These are phyloP conservation scores for Gephyroberyx darwinii DNA, from an alignment of 2,797 vertebrate species.

Conservation along the genomic window DNA sequence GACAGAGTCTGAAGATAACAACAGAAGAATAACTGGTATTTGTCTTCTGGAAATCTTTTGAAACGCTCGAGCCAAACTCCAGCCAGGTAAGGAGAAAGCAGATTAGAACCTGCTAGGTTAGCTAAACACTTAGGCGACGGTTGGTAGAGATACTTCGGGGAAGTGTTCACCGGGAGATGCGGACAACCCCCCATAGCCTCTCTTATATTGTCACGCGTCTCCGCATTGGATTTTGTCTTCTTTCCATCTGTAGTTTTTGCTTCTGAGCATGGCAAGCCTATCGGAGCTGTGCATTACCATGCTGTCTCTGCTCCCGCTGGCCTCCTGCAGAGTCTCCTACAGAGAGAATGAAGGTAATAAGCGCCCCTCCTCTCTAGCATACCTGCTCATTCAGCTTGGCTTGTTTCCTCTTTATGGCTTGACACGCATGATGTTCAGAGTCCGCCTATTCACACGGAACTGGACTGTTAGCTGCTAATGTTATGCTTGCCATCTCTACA, in stretches of 20 bases:
- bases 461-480: no score
- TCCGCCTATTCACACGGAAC: no score
- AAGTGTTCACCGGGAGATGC: neutral
- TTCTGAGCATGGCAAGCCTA: conserved; percentile 46
- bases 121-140: no score
- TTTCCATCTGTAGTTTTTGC: conserved; percentile 12
- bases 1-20: neutral
- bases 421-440: neutral
- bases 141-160: no score
- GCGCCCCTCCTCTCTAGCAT: conserved; percentile 12
- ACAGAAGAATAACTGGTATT: neutral
- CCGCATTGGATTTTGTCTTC: neutral
- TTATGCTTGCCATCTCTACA: neutral
- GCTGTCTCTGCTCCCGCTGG: conserved; percentile 62
- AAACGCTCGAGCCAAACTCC: neutral
- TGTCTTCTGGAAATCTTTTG: neutral
- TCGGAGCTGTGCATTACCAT: conserved; percentile 49
- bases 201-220: neutral
- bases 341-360: conserved; percentile 66
- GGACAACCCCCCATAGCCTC: neutral
- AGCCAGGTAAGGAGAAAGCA: neutral
- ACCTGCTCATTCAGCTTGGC: neutral
- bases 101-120: no score
- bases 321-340: conserved; percentile 44
- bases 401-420: neutral